Evolutionary conservation across 92 coral and sea anemone species (phyloP), one percentile per base, ranked within the genome.

Genomic region (Muricea muricata): DNA sequence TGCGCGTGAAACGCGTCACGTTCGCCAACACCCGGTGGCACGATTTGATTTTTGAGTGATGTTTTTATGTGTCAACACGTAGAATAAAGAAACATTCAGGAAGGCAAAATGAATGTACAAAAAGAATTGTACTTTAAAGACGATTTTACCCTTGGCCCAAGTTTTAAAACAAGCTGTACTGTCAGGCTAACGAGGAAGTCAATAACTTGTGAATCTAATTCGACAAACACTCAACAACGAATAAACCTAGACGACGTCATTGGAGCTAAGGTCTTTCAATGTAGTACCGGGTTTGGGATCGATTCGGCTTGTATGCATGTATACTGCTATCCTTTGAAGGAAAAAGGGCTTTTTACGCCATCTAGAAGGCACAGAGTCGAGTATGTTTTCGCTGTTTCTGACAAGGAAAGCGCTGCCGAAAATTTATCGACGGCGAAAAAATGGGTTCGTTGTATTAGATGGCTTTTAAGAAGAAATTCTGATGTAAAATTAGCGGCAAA

Each of bases 361-460:
- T 18, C 45, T 17, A 47, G 26, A 26, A 75, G 80, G 50, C 39
- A 35, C 14, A 54, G 80, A 75, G 10, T 75, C 23, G 80, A 75
- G 41, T 21, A 48, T 47, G 80, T 75, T 13, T 95, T 95, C 75
- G 85, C 86, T 70, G 92, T 95, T 29, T 55, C 81, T 17, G 89
- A 84, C 14, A 88, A 86, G 69, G 96, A 89, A 40, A 57, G 83
- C 50, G 61, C 74, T 25, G 84, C 76, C 13, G 75, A 66, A 61
- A 93, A 95, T 75, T 29, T 77, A 9, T 47, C 61, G 20, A 57
- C 67, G 31, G 98, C 98, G 8, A 91, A 87, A 66, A 83, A 55
- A 40, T 95, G 98, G 98, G 90, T 93, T 37, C 89, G 94, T 29
- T 89, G 88, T 14, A 93, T 95, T 70, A 73, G 81, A 65, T 93